Conservation (phyloP, 92 coral and sea anemone genomes). For the Phymanthus crucifer region DNA sequence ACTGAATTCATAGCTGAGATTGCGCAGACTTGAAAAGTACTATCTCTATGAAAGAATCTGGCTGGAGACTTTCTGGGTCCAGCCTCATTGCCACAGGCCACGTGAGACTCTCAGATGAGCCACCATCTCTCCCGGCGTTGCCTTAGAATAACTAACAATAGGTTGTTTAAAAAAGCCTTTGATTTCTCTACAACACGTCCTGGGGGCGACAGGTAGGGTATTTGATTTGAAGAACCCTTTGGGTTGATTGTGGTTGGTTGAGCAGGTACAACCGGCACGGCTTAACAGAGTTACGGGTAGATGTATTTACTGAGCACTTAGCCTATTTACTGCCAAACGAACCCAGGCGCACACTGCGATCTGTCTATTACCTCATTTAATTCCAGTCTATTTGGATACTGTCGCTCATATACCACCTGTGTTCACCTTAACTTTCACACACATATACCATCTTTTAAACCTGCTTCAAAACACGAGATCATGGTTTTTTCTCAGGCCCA, state of each 20-base stretch:
- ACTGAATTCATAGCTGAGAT: constrained; percentile 2
- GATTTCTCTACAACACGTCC: background rate
- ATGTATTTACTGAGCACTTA: constrained; percentile 12
- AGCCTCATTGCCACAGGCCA: background rate
- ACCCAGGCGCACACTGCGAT: constrained; percentile 26
- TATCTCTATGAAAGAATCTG: background rate
- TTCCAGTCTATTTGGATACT: constrained; percentile 19
- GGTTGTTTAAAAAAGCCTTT: background rate
- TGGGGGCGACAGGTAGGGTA: constrained; percentile 11
- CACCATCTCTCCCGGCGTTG: background rate
- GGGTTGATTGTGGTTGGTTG: background rate
- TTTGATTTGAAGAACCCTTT: background rate
- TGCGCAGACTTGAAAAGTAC: constrained; percentile 13
- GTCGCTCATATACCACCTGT: constrained; percentile 15
- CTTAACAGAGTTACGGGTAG: background rate
- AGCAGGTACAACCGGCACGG: constrained; percentile 7
- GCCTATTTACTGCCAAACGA: constrained; percentile 20
- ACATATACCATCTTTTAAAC: constrained; percentile 10
- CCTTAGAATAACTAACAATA: background rate
- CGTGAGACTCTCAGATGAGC: background rate
- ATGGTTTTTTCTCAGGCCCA: background rate
- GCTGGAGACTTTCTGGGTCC: constrained; percentile 10
- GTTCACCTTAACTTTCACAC: constrained; percentile 11
- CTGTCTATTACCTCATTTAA: constrained; percentile 12
- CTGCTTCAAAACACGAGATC: constrained; percentile 5